Conservation (phyloP, 1,140 invertebrate species). For the Scaptodrosophila lebanonensis region DNA sequence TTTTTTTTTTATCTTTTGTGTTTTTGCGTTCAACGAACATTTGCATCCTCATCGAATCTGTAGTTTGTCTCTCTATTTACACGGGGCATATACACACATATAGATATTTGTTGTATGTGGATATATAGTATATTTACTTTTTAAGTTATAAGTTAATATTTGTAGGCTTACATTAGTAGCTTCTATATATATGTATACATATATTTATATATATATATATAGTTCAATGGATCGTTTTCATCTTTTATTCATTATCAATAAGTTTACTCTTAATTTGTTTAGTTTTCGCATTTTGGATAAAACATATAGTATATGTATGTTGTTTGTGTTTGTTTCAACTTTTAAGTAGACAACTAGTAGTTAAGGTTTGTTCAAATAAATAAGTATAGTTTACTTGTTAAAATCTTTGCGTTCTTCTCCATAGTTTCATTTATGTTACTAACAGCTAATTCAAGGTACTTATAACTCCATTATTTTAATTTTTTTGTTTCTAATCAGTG, state of each 20-base stretch:
- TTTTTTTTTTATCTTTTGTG: constrained; percentile 5
- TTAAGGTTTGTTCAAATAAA: constrained; percentile 36
- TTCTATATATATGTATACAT: constrained; percentile 7
- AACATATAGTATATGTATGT: constrained; percentile 8
- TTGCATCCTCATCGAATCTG: constrained; percentile 62
- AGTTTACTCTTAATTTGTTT: constrained; percentile 19
- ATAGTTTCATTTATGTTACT: constrained; percentile 44
- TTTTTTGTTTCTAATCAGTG: constrained; percentile 33
- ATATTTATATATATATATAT: constrained; percentile 59
- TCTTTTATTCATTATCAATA: constrained; percentile 17
- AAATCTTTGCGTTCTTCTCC: too few species aligned
- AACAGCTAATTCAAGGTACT: constrained; percentile 76
- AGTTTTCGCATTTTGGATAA: constrained; percentile 33
- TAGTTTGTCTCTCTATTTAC: constrained; percentile 73
- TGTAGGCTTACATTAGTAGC: not conserved
- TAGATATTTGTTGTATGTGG: not conserved
- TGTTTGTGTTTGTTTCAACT: constrained; percentile 32
- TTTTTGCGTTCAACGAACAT: constrained; percentile 42
- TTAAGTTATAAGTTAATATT: not conserved
- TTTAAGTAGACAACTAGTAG: constrained; percentile 45
- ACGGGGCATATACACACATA: constrained; percentile 50
- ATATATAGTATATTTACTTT: constrained; percentile 1
- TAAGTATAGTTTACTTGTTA: constrained; percentile 29
- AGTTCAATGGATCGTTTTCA: constrained; percentile 62
- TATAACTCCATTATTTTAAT: constrained; percentile 72